A percentile compares a stretch with the other conserved stretches of the same genome.
phyloP scores from a whole-genome alignment of 2,113 vertebrate genomes.

The Salminus brasiliensis region DNA sequence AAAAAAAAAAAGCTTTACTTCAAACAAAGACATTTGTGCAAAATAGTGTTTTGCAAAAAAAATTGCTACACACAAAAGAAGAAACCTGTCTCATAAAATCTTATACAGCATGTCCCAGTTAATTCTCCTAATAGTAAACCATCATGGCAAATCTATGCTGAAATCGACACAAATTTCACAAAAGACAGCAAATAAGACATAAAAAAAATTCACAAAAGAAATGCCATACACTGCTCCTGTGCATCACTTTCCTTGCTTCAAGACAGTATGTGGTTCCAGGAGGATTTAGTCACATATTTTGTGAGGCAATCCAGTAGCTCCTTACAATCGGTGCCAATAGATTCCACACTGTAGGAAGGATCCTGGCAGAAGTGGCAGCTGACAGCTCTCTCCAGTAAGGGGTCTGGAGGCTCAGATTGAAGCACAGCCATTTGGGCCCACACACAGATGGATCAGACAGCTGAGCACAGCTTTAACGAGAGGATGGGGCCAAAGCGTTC shows the following conservation, averaged over 20 bases:
- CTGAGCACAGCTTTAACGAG: slow-evolving; percentile 45
- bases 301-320: not conserved
- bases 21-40: no score
- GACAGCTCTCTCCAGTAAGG: slow-evolving; percentile 41
- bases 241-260: not conserved
- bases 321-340: not conserved
- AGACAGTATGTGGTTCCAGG: not conserved
- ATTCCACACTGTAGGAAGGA: slow-evolving; percentile 31
- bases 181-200: no score
- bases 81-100: no score
- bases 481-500: slow-evolving; percentile 34
- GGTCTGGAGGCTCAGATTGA: slow-evolving; percentile 33
- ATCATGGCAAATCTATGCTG: no score
- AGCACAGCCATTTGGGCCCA: slow-evolving; percentile 41
- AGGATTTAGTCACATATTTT: not conserved
- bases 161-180: no score
- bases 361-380: slow-evolving; percentile 30
- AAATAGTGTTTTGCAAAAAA: no score
- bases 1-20: no score
- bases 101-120: no score
- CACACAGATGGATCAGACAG: slow-evolving; percentile 55
- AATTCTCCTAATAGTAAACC: no score
- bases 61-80: no score
- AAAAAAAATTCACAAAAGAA: no score
- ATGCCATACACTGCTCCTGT: not conserved